A percentile compares a stretch with the other conserved stretches of the same genome.
Evolutionary conservation across 2,797 vertebrate species (phyloP).

Genomic region (Distichodus sexfasciatus): DNA sequence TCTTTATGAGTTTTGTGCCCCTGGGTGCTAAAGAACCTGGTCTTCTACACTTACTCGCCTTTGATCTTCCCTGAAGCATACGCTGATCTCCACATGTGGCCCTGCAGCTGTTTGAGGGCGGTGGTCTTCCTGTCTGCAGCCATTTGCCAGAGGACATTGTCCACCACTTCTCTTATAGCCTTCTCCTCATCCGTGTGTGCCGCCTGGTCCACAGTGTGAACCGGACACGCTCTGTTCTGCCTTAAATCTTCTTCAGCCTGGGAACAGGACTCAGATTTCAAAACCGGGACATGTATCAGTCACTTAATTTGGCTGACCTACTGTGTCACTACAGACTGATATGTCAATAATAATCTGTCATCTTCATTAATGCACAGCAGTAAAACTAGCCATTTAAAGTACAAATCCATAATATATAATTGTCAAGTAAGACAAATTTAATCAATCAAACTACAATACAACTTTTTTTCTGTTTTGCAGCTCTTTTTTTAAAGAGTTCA

Average conservation of each 20-base stretch:
- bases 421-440: too few species aligned
- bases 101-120: conserved; percentile 92
- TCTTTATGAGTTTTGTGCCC: neutral
- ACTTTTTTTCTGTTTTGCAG: too few species aligned
- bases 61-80: conserved; percentile 85
- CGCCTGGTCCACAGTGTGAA: conserved; percentile 80
- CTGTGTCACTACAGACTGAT: neutral
- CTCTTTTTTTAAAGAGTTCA: too few species aligned
- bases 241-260: conserved; percentile 90
- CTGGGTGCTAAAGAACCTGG: neutral
- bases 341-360: neutral
- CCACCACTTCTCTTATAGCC: conserved; percentile 85
- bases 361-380: too few species aligned
- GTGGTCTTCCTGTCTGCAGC: conserved; percentile 92
- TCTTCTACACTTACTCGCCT: conserved; percentile 86
- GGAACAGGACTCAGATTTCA: neutral
- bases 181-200: conserved; percentile 82
- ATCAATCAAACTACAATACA: too few species aligned
- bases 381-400: too few species aligned
- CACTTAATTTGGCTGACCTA: neutral
- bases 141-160: conserved; percentile 95
- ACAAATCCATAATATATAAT: too few species aligned
- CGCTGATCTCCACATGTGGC: conserved; percentile 94
- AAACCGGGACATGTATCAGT: neutral
- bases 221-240: conserved; percentile 80